Evolutionary conservation across 2,113 vertebrate species (phyloP), one percentile per base, ranked within the genome.

Genomic region (Dendropsophus ebraccatus): DNA sequence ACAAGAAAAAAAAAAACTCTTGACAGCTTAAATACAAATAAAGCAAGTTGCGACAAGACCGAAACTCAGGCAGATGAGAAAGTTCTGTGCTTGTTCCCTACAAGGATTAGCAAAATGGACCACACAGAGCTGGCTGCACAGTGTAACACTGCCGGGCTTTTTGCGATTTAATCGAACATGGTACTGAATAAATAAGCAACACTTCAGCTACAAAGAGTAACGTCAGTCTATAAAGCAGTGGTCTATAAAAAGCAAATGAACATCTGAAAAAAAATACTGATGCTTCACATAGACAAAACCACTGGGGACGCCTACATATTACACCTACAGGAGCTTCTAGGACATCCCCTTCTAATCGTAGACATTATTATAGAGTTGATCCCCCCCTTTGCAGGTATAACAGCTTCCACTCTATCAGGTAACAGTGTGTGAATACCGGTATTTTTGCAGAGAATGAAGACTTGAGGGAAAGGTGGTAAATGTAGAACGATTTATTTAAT

Each of bases 91-190:
- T 28, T 74, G 70, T 60, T 74, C 69, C 67, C 58, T 83, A 60
- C 52, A 60, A 1, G 52, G 67, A 74, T 83, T 83, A 74, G 41
- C 16, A 16, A 70, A 69, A 21, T 37, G 70, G 82, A 83, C 82
- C 82, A 75, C 82, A 83, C 82, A 83, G 79, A 67, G 60, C 41
- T 82, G 80, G 19, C 41, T 47, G 80, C 80, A 50, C 60, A 69
- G 45, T 35, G 45, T 50, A 67, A 69, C 37, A 21, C 16, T 67
- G 60, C 62, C 62, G 35, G 62, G 58, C 25, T 28, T 32, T 50
- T 70, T 30, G 16, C 32, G 62, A 32, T 5, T 69, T 67, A 69
- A 67, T 70, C 56, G 45, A 56, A 65, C 78, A 65, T 41, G 21
- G 41, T 28, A 19, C 25, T 25, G 56, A 41, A 81, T 81, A 28